Percentiles rank a stretch among this genome's conserved stretches.
phyloP scores from a whole-genome alignment of 1,140 invertebrate genomes.

The Panagrolaimus sp. region DNA sequence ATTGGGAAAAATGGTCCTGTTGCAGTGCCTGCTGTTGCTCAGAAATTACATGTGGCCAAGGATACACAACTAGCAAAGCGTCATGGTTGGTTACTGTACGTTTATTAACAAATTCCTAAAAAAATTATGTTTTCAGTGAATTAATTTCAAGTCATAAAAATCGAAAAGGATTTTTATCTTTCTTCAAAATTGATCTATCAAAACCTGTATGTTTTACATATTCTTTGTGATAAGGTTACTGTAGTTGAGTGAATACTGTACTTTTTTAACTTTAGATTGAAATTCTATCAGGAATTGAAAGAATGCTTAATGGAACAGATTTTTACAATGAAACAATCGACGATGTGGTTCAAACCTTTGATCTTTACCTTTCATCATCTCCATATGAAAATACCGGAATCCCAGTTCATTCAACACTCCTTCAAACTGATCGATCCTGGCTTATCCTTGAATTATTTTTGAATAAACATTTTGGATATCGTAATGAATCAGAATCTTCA shows the following conservation, averaged over 20 bases:
- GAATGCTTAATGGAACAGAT: too few relatives aligned
- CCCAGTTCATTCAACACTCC: neutral
- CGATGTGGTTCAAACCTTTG: neutral
- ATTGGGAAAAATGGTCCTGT: neutral
- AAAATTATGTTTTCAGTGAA: neutral
- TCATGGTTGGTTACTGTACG: neutral
- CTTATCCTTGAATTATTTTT: neutral
- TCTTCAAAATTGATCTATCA: neutral
- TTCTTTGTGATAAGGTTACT: too few relatives aligned
- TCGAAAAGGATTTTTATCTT: neutral
- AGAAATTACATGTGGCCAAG: slow-evolving; percentile 1
- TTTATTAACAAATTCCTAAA: neutral
- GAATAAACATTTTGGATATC: neutral
- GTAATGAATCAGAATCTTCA: neutral
- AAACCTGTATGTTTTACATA: neutral
- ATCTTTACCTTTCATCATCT: neutral
- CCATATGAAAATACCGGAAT: neutral
- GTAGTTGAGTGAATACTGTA: too few relatives aligned
- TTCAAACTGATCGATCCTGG: neutral
- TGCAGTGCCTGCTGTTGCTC: slow-evolving; percentile 14
- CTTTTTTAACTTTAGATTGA: too few relatives aligned
- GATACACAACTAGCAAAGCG: neutral
- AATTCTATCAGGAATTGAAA: too few relatives aligned
- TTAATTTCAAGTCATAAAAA: neutral
- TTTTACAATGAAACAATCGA: neutral